A percentile compares a stretch with the other conserved stretches of the same genome.
These are phyloP conservation scores for Cryptotis parvus DNA, from an alignment of 2,113 vertebrate species.

Conservation along the genomic window DNA sequence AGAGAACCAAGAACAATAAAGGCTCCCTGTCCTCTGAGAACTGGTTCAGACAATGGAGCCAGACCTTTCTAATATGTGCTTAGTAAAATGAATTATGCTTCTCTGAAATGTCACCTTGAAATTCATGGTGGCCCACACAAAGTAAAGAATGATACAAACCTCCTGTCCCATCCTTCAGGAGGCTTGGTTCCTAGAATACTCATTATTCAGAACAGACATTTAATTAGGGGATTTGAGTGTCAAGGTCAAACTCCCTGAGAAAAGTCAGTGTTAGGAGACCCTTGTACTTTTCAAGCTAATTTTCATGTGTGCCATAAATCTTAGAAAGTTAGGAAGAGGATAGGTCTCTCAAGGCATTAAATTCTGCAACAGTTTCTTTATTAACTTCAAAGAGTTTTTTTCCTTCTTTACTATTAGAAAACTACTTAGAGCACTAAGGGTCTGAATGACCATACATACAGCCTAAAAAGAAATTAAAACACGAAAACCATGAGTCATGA, in stretches of 20 bases:
- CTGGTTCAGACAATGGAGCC: too few species aligned
- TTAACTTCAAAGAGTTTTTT: background rate
- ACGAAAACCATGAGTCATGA: background rate
- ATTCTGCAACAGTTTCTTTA: background rate
- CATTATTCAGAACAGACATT: conserved; percentile 68
- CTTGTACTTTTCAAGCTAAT: conserved; percentile 57
- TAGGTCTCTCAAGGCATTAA: background rate
- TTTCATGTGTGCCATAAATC: conserved; percentile 31
- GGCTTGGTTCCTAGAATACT: background rate
- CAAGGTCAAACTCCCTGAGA: conserved; percentile 49
- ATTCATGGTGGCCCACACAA: background rate
- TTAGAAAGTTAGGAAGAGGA: conserved; percentile 41
- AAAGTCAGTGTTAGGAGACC: background rate
- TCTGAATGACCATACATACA: background rate
- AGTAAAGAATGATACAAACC: background rate
- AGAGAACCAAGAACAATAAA: rapidly evolving
- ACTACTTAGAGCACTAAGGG: background rate
- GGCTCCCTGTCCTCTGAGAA: background rate
- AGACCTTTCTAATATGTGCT: background rate
- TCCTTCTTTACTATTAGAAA: background rate
- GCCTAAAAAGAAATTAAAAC: conserved; percentile 24
- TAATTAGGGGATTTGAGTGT: conserved; percentile 40
- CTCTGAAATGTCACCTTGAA: conserved; percentile 3
- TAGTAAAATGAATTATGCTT: background rate
- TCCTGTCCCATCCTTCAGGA: background rate